These are phyloP conservation scores for Engraulis encrasicolus DNA, from an alignment of 2,113 vertebrate genomes.

Conservation along the genomic window DNA sequence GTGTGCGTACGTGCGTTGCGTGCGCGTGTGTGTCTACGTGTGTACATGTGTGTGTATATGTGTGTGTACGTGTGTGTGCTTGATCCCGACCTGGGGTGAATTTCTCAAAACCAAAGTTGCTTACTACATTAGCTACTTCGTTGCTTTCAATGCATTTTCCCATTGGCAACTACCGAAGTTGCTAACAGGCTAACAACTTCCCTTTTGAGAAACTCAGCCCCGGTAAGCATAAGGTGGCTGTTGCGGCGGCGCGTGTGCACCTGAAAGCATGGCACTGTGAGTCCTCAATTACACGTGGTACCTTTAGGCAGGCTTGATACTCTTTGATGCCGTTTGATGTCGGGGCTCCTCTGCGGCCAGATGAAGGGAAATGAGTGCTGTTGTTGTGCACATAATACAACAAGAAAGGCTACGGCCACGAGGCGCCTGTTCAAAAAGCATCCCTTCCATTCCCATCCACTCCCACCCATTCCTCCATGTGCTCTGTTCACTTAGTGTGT, in stretches of 20 bases:
- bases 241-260: too few species aligned
- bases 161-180: too few species aligned
- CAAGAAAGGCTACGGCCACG: neutral
- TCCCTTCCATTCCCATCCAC: too few species aligned
- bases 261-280: neutral
- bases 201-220: too few species aligned
- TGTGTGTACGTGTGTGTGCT: neutral
- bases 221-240: too few species aligned
- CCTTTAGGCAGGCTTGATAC: neutral
- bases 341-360: neutral
- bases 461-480: neutral
- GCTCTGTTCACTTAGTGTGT: neutral
- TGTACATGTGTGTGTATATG: too few species aligned
- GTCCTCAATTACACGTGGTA: neutral
- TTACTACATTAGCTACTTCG: too few species aligned
- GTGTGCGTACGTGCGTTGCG: too few species aligned
- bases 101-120: too few species aligned
- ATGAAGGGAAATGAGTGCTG: conserved; percentile 3
- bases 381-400: conserved; percentile 5
- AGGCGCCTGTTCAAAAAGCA: neutral
- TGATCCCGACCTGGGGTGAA: neutral
- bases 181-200: too few species aligned
- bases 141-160: too few species aligned
- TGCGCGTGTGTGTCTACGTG: too few species aligned
- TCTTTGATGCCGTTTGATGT: conserved; percentile 10